Evolutionary conservation across 2,888 invertebrate species (phyloP), one percentile per base, ranked within the genome.

Genomic region (Scotopteryx bipunctaria): DNA sequence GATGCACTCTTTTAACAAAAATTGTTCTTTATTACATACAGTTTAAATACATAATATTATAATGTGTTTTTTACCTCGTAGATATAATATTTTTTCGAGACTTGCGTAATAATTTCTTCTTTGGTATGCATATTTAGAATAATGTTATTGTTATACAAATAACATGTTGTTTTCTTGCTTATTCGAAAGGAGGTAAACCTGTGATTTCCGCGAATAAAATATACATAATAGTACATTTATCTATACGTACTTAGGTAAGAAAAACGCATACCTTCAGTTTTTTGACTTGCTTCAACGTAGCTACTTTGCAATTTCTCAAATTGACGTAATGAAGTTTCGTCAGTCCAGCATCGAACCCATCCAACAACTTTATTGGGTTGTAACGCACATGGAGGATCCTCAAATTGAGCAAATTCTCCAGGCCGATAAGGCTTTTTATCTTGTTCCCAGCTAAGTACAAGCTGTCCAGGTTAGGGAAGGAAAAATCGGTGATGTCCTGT

Each of bases 401-500:
- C 51, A 97, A 77, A 64, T 93, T 92, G 0, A 74, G 69, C 61
- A 95, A 83, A 29, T 76, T 83, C 9, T 91, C 90, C n/a, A 95
- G 63, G 2, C 93, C 93, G 29, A 91, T 86, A n/a, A 96, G 69
- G 13, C 72, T 83, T 0, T 85, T 86, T 37, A 96, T 92, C 27
- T 93, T 93, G 76, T 96, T 96, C 43, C 94, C 93, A 36, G 94
- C 95, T 49, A 96, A 78, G 76, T 95, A 97, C 0, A 97, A 81
- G 61, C 94, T 94, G 64, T 94, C 94, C 57, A 97, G 59, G 19
- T 77, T 83, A 0, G 84, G 78, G 33, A 92, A 93, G 53, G 91
- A 78, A 0, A 86, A 69, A 37, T 91, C 84, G 0, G 72, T 63
- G 0, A 92, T 77, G 14, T 91, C 90, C 3, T 73, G 69, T n/a